Evolutionary conservation across 2,888 invertebrate genomes (phyloP).

Genomic region (Erpobdella octoculata): DNA sequence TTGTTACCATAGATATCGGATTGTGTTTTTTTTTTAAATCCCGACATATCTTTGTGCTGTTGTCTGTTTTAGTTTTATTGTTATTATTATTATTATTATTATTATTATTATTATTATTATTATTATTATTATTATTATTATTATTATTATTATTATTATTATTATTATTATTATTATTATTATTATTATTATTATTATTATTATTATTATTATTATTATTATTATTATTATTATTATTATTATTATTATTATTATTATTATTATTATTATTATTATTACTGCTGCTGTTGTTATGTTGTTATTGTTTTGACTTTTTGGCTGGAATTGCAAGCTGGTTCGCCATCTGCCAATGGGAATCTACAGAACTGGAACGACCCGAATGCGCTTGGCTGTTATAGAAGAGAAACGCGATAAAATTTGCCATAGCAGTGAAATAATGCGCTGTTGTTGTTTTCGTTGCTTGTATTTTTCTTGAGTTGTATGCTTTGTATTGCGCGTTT

Average conservation of each 20-base stretch:
- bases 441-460: neutral
- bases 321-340: no score
- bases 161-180: neutral
- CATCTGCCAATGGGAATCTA: no score
- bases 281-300: neutral
- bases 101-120: neutral
- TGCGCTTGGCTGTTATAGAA: no score
- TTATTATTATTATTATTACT: neutral
- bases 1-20: no score
- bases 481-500: neutral
- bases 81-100: slow-evolving; percentile 1
- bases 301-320: neutral
- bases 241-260: no score
- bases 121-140: neutral
- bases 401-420: no score
- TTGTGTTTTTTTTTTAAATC: no score
- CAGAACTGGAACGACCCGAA: no score
- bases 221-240: slow-evolving; percentile 4
- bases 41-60: no score
- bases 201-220: slow-evolving; percentile 7
- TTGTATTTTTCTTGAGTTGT: neutral
- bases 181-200: slow-evolving; percentile 13
- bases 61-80: no score
- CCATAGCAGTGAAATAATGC: no score
- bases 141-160: neutral